phyloP scores from a whole-genome alignment of 2,797 vertebrate genomes.

The Tragelaphus eurycerus region DNA sequence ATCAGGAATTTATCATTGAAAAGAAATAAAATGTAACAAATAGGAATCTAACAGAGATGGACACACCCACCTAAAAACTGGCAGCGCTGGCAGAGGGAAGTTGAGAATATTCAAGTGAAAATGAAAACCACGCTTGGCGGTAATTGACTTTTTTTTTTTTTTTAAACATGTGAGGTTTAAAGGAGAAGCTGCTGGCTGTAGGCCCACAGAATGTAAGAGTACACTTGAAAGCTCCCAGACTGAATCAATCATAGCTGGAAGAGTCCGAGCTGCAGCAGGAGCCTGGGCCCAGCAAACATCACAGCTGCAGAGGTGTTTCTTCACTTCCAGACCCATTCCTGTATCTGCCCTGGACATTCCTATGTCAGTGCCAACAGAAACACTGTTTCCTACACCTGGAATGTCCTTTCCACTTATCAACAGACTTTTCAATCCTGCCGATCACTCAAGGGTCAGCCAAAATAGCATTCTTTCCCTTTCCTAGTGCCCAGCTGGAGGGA shows the following conservation, averaged over 20 bases:
- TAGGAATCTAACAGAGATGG: neutral
- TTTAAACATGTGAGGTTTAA: neutral
- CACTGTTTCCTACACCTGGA: neutral
- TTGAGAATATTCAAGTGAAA: neutral
- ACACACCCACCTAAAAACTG: neutral
- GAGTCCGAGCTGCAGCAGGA: neutral
- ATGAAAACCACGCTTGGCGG: neutral
- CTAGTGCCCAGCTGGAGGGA: neutral
- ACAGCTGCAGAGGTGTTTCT: neutral
- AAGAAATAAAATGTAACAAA: neutral
- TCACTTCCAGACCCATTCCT: neutral
- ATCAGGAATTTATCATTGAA: neutral
- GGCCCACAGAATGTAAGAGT: neutral
- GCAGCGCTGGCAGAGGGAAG: neutral
- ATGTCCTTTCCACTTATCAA: neutral
- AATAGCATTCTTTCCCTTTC: neutral
- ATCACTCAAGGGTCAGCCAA: neutral
- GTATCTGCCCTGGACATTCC: neutral
- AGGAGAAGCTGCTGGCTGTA: neutral
- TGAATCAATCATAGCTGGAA: neutral
- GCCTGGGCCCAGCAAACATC: neutral
- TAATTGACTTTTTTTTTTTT: neutral
- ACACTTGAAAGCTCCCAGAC: neutral
- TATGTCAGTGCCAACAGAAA: neutral
- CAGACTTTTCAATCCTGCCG: neutral